Percentiles rank a stretch among this genome's conserved stretches.
Evolutionary conservation across 2,797 vertebrate species (phyloP).

Genomic region (Coregonus sp.): DNA sequence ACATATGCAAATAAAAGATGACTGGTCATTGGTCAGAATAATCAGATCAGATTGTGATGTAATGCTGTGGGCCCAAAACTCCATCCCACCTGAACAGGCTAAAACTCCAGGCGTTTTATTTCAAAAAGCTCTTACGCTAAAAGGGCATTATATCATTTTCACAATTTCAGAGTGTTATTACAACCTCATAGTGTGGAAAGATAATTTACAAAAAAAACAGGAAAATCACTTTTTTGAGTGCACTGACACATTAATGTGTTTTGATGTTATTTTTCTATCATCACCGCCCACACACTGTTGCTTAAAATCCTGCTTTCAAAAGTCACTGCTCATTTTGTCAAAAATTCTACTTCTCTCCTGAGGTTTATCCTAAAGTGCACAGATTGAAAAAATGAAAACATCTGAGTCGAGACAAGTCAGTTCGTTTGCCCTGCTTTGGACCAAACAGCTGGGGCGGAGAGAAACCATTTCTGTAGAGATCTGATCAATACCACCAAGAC

Average conservation of each 20-base stretch:
- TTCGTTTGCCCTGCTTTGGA: conserved; percentile 32
- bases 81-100: background rate
- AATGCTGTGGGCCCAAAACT: background rate
- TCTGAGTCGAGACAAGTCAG: conserved; percentile 26
- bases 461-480: conserved; percentile 23
- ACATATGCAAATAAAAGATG: no score
- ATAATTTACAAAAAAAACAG: no score
- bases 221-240: no score
- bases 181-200: no score
- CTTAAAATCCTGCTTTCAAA: conserved; percentile 29
- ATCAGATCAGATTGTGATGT: no score
- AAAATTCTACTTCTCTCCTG: conserved; percentile 23
- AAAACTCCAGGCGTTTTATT: no score
- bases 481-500: conserved; percentile 15
- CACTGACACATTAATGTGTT: no score
- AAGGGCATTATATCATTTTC: no score
- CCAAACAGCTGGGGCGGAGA: background rate
- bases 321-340: conserved; percentile 12
- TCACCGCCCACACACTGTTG: conserved; percentile 34
- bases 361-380: conserved; percentile 27
- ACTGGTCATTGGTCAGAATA: no score
- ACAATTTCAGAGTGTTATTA: no score
- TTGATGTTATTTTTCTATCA: background rate
- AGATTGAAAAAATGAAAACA: conserved; percentile 9
- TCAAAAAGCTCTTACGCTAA: no score